These are phyloP conservation scores for Sipha maydis DNA, from an alignment of 2,888 invertebrate species.

Conservation along the genomic window DNA sequence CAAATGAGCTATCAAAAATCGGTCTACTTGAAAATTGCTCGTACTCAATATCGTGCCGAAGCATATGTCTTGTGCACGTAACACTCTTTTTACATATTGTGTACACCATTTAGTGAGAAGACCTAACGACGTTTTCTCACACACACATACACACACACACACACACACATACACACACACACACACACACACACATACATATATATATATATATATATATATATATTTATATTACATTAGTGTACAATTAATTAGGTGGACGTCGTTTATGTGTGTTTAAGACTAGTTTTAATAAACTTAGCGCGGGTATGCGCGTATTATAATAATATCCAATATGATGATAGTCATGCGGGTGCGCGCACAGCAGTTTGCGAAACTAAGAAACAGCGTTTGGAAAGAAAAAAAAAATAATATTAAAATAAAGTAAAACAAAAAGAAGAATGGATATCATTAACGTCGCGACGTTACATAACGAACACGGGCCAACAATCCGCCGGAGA, in stretches of 20 bases:
- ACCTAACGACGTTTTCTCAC: not conserved
- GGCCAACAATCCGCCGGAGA: not conserved
- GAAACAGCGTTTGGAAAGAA: not conserved
- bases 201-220: no score
- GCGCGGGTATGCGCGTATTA: no score
- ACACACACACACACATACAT: no score
- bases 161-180: no score
- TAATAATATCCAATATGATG: not conserved
- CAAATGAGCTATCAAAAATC: no score
- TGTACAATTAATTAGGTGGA: slow-evolving; percentile 33
- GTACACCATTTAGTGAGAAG: slow-evolving; percentile 8
- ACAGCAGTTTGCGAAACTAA: slow-evolving; percentile 42
- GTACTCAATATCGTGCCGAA: not conserved
- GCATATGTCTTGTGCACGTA: no score
- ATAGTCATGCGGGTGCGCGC: not conserved
- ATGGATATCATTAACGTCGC: not conserved
- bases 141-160: no score
- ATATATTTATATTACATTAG: not conserved
- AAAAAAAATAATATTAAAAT: not conserved
- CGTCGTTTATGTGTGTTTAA: not conserved
- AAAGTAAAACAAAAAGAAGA: not conserved
- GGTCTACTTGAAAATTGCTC: no score
- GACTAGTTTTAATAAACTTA: not conserved
- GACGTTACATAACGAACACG: not conserved
- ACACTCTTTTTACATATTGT: not conserved